Percentiles rank a stretch among this genome's conserved stretches.
Evolutionary conservation across 2,113 vertebrate species (phyloP).

Genomic region (Bufo gargarizans): DNA sequence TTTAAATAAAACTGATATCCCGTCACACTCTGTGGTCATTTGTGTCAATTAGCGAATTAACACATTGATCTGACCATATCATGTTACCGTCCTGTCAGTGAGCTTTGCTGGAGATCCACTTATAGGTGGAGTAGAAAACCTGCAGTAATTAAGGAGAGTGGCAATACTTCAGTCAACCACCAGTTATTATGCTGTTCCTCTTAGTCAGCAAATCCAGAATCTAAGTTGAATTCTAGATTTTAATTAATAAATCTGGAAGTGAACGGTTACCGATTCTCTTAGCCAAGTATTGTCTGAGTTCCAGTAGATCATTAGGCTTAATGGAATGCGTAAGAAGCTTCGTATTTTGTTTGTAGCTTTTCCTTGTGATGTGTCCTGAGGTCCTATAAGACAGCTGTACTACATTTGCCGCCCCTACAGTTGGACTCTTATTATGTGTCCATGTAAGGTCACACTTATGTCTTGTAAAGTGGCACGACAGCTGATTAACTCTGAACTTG

Average conservation of each 20-base stretch:
- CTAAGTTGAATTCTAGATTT: slow-evolving; percentile 5
- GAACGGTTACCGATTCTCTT: not conserved
- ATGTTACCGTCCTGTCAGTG: no score
- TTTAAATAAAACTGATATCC: not conserved
- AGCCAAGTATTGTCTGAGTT: not conserved
- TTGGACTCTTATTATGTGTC: slow-evolving; percentile 8
- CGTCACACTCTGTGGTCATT: not conserved
- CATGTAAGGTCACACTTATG: slow-evolving; percentile 48
- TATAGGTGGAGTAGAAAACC: not conserved
- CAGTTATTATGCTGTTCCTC: not conserved
- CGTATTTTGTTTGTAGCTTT: not conserved
- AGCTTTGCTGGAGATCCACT: not conserved
- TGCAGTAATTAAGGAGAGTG: slow-evolving; percentile 56
- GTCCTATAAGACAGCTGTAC: slow-evolving; percentile 34
- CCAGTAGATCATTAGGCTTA: not conserved
- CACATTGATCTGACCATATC: not conserved
- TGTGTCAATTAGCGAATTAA: not conserved
- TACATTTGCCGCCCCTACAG: slow-evolving; percentile 3
- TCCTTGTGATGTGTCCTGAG: not conserved
- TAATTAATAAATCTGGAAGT: slow-evolving; percentile 39
- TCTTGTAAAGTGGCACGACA: slow-evolving; percentile 24
- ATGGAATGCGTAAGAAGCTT: not conserved
- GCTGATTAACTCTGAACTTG: slow-evolving; percentile 51
- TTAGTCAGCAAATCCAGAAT: slow-evolving; percentile 34
- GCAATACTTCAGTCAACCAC: slow-evolving; percentile 42